These are phyloP conservation scores for Campoletis sonorensis DNA, from an alignment of 1,140 invertebrate genomes.

Conservation along the genomic window DNA sequence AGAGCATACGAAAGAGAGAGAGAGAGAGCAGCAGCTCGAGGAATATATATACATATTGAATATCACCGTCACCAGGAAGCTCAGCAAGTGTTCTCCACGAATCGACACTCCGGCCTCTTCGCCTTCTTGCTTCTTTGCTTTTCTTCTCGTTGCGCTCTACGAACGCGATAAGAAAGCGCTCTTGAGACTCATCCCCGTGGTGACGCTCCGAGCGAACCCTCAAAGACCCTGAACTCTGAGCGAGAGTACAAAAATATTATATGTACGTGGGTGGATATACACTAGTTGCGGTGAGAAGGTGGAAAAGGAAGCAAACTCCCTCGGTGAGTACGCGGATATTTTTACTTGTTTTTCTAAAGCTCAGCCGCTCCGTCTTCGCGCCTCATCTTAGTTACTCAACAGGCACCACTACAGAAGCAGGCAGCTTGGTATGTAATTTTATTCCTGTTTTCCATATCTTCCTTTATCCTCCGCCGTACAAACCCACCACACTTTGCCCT, in stretches of 20 bases:
- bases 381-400: not conserved
- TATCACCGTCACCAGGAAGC: conserved; percentile 30
- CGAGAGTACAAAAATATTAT: conserved; percentile 19
- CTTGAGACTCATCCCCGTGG: conserved; percentile 26
- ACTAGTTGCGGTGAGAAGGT: conserved; percentile 26
- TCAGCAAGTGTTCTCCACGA: conserved; percentile 42
- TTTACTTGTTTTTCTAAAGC: conserved; percentile 57
- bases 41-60: not conserved
- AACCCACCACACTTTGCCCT: not conserved
- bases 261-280: not conserved
- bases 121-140: conserved; percentile 35
- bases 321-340: conserved; percentile 41
- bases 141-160: not conserved
- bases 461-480: conserved; percentile 27
- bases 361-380: not conserved
- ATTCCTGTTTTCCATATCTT: conserved; percentile 54
- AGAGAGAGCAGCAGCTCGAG: not conserved
- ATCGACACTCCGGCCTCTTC: conserved; percentile 31
- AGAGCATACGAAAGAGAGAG: not conserved
- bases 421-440: conserved; percentile 65
- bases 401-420: conserved; percentile 25
- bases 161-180: conserved; percentile 39
- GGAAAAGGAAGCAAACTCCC: not conserved
- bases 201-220: conserved; percentile 21
- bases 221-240: not conserved